Percentiles rank a stretch among this genome's conserved stretches.
Conservation (phyloP, 2,113 vertebrate genomes). For the Marcusenius ussheri region DNA sequence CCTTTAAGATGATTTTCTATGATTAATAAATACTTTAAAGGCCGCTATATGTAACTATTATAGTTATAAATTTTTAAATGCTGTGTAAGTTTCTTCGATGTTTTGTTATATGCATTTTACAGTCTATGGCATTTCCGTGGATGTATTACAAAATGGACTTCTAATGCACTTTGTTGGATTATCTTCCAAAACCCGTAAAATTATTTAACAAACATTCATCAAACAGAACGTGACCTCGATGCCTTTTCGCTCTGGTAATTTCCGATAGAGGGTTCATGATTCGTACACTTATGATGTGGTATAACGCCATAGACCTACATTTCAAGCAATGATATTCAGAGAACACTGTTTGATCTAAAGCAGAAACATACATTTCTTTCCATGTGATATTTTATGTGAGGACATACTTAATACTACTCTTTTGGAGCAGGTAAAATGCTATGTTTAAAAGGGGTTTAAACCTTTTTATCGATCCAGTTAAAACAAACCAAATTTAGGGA, state of each 20-base stretch:
- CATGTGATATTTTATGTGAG: not conserved
- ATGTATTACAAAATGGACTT: no score
- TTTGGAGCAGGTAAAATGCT: not conserved
- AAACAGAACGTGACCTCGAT: not conserved
- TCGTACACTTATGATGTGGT: no score
- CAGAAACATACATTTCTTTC: not conserved
- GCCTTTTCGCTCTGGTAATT: not conserved
- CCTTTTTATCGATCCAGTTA: no score
- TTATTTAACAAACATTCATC: no score
- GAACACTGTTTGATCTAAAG: not conserved
- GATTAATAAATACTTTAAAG: not conserved
- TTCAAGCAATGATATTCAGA: not conserved
- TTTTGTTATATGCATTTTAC: no score
- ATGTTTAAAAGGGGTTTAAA: no score
- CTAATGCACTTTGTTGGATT: no score
- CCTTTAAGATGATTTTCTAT: not conserved
- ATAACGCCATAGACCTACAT: no score
- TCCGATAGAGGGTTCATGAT: not conserved
- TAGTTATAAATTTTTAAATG: not conserved
- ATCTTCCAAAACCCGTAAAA: no score
- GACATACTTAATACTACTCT: not conserved
- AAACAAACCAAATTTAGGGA: no score
- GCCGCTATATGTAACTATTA: not conserved
- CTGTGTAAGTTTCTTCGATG: not conserved
- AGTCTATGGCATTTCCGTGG: no score